Conservation (phyloP, 2,888 invertebrate genomes). For the Tipula helvola region DNA sequence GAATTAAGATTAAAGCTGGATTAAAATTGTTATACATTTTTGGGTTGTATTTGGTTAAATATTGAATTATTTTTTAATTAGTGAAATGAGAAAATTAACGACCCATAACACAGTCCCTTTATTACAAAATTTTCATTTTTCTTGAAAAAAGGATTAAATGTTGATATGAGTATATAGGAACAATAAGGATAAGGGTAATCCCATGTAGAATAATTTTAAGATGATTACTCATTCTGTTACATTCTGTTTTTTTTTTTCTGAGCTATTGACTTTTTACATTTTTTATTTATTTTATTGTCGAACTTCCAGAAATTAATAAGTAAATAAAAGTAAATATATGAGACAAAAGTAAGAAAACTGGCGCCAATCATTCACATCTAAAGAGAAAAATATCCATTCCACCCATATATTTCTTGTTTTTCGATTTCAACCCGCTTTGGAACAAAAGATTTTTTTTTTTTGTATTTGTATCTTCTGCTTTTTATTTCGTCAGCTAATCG, state of each 20-base stretch:
- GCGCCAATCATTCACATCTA: not conserved
- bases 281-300: not conserved
- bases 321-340: not conserved
- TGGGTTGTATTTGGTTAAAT: not conserved
- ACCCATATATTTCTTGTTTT: not conserved
- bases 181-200: not conserved
- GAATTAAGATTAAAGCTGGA: not conserved
- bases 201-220: not conserved
- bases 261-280: not conserved
- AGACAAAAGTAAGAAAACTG: not conserved
- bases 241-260: not conserved
- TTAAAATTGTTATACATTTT: not conserved
- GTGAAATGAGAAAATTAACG: not conserved
- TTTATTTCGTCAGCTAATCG: not conserved
- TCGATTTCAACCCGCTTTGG: not conserved
- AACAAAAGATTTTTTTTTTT: not conserved
- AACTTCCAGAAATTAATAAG: not conserved
- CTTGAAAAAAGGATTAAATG: not conserved
- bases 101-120: not conserved
- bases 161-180: not conserved
- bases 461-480: not conserved
- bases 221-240: not conserved
- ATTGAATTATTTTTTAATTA: not conserved
- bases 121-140: not conserved
- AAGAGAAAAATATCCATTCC: not conserved